Conservation (phyloP, 1,140 invertebrate species). For the Drosophila sechellia region DNA sequence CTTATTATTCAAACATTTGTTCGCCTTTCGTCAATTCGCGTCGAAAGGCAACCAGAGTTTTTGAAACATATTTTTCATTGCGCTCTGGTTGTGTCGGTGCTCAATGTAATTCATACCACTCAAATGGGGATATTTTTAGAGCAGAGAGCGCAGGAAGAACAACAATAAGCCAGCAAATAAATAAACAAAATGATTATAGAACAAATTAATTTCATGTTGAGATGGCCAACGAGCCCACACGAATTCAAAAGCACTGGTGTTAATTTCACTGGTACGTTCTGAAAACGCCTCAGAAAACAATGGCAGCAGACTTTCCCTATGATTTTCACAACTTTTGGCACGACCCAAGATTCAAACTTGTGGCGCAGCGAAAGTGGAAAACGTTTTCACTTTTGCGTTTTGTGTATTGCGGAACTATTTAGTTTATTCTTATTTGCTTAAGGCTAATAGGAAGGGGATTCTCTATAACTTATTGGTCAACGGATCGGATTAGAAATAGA, state of each 20-base stretch:
- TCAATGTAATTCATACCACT: constrained; percentile 79
- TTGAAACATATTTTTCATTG: constrained; percentile 60
- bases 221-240: constrained; percentile 38
- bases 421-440: constrained; percentile 61
- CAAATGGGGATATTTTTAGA: constrained; percentile 71
- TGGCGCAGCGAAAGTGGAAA: constrained; percentile 65
- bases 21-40: constrained; percentile 68
- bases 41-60: constrained; percentile 61
- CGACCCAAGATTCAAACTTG: constrained; percentile 15
- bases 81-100: constrained; percentile 51
- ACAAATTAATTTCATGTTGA: constrained; percentile 72
- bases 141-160: constrained; percentile 38
- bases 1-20: constrained; percentile 78
- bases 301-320: constrained; percentile 16
- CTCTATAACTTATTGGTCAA: constrained; percentile 47
- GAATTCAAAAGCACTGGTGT: constrained; percentile 29
- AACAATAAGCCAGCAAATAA: constrained; percentile 49
- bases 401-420: constrained; percentile 20
- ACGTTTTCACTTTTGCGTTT: constrained; percentile 54
- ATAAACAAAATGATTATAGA: constrained; percentile 80
- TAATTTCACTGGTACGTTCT: constrained; percentile 54
- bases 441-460: constrained; percentile 42
- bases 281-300: constrained; percentile 31
- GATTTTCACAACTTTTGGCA: constrained; percentile 52
- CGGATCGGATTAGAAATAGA: constrained; percentile 28